A percentile compares a stretch with the other conserved stretches of the same genome.
phyloP scores from a whole-genome alignment of 2,797 vertebrate genomes.

The Leptodactylus fallax region DNA sequence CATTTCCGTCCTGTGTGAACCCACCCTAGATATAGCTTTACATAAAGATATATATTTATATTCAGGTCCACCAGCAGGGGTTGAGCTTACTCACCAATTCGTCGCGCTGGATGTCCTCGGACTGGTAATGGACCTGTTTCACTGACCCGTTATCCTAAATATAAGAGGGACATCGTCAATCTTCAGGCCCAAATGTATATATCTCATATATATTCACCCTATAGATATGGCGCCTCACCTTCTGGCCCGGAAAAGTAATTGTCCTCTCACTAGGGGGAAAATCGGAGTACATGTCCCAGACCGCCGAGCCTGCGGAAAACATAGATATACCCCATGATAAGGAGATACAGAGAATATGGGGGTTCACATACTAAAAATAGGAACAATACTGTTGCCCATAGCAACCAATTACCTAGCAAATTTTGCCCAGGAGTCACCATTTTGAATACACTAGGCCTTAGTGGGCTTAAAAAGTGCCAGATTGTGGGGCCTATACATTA shows the following conservation, averaged over 20 bases:
- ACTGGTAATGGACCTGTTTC: slow-evolving; percentile 86
- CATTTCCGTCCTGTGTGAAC: too few species aligned
- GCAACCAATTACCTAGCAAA: too few species aligned
- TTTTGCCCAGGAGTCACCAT: too few species aligned
- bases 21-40: too few species aligned
- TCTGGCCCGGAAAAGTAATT: slow-evolving; percentile 19
- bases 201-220: neutral
- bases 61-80: neutral
- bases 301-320: slow-evolving; percentile 33
- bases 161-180: neutral
- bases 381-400: neutral
- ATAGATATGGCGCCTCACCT: neutral
- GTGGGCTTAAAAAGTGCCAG: too few species aligned
- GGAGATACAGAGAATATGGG: slow-evolving; percentile 65
- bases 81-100: slow-evolving; percentile 80
- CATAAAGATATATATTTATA: neutral
- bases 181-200: neutral
- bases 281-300: slow-evolving; percentile 58
- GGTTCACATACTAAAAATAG: neutral
- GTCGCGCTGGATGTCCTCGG: slow-evolving; percentile 88
- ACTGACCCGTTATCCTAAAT: slow-evolving; percentile 77
- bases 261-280: slow-evolving; percentile 52
- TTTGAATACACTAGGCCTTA: too few species aligned
- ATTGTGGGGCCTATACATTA: too few species aligned
- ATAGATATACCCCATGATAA: neutral